Percentiles rank a stretch among this genome's conserved stretches.
Evolutionary conservation across 2,797 vertebrate genomes (phyloP).

Genomic region (Gastrophryne carolinensis): DNA sequence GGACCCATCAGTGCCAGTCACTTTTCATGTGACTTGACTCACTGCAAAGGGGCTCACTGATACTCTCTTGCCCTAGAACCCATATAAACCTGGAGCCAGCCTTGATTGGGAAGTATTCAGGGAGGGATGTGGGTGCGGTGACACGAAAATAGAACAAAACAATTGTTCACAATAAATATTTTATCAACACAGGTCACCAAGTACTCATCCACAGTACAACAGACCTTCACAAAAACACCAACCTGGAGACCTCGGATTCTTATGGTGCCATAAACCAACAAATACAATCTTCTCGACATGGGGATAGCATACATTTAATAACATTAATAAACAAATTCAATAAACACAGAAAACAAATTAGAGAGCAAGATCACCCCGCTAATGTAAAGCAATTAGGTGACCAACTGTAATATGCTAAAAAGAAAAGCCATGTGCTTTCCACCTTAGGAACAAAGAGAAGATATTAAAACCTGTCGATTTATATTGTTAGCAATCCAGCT

Average conservation of each 20-base stretch:
- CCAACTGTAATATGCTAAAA: background rate
- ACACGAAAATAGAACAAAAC: background rate
- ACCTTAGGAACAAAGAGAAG: background rate
- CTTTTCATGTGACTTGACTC: too few relatives aligned
- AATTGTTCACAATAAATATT: background rate
- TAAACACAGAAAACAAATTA: background rate
- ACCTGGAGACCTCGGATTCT: background rate
- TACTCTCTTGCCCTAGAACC: too few relatives aligned
- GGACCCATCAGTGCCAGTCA: too few relatives aligned
- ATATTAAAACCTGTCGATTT: background rate
- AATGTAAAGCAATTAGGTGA: conserved; percentile 17
- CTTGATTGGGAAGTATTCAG: too few relatives aligned
- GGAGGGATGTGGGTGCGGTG: background rate
- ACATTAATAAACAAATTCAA: conserved; percentile 1
- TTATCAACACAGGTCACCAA: background rate
- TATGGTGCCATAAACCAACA: background rate
- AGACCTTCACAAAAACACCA: background rate
- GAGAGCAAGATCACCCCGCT: background rate
- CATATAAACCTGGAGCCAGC: too few relatives aligned
- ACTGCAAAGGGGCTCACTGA: too few relatives aligned
- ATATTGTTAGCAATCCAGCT: conserved; percentile 7
- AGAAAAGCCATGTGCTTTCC: background rate
- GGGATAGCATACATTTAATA: background rate
- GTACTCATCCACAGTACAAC: background rate
- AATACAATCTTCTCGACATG: background rate